These are phyloP conservation scores for Adrianichthys oophorus DNA, from an alignment of 2,797 vertebrate species.

Conservation along the genomic window DNA sequence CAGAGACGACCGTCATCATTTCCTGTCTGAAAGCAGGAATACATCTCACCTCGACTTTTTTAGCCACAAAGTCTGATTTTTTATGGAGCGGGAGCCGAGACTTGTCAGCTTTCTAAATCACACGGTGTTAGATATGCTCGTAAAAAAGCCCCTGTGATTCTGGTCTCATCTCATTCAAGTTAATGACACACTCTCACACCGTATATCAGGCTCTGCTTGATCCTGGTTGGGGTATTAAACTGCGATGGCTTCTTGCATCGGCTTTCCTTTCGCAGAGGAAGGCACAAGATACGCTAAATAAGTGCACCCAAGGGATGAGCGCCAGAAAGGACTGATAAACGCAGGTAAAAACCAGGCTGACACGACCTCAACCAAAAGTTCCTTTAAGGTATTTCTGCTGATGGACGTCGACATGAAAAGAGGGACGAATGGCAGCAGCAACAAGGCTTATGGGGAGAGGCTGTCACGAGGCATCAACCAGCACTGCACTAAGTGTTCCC, in stretches of 20 bases:
- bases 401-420: constrained; percentile 7
- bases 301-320: constrained; percentile 34
- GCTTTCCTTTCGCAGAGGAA: constrained; percentile 29
- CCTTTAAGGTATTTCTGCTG: constrained; percentile 37
- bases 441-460: constrained; percentile 12
- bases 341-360: constrained; percentile 23
- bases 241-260: constrained; percentile 52
- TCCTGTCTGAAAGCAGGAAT: no score
- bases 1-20: no score
- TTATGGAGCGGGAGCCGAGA: constrained; percentile 57
- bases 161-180: constrained; percentile 58
- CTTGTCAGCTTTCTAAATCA: constrained; percentile 71
- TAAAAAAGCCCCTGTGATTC: constrained; percentile 62
- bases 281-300: constrained; percentile 29
- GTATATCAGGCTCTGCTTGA: constrained; percentile 69
- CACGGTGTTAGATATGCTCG: constrained; percentile 37
- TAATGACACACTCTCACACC: constrained; percentile 64
- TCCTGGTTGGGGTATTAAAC: constrained; percentile 69
- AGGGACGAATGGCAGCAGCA: neutral
- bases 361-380: constrained; percentile 5
- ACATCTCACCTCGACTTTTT: no score
- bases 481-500: constrained; percentile 16
- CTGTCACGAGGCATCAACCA: constrained; percentile 17
- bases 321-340: constrained; percentile 46
- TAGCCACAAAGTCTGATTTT: constrained; percentile 45